Base-by-base conservation (phyloP, 2,113 vertebrate genomes). In the Origma solitaria region DNA sequence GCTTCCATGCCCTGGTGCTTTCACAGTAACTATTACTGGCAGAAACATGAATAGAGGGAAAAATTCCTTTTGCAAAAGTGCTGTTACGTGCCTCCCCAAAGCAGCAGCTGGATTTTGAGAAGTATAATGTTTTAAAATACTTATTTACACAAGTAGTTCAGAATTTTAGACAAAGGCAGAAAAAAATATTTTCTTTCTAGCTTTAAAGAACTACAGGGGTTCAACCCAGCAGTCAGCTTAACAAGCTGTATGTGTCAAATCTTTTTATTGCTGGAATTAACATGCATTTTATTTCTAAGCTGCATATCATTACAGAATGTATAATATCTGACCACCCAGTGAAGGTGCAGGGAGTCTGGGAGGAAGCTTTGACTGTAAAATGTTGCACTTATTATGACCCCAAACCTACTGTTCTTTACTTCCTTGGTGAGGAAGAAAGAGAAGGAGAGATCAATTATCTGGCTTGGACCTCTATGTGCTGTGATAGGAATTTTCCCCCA, bases 211-310 rank as follows among this genome's bases (percentile, higher is more conserved):
- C 78, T n/a, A 73, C 37, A 25, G 69, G 69, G 40, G 28, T 90
- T 92, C 53, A 72, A 60, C 21, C 13, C 42, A 92, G 51, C 82
- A 72, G 51, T 88, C 38, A 65, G 78, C 44, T 70, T 86, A 91
- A 86, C 0, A 8, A 86, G 62, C 49, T 49, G 21, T 30, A 35
- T 42, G 30, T 40, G 57, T 84, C n/a, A n/a, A 82, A 86, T 75
- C n/a, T 49, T 91, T 92, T 91, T 89, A 82, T 40, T 92, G 56
- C 66, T 88, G 71, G 62, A 94, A 85, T 88, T 87, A 72, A 72
- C 27, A 18, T 35, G n/a, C 12, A 56, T 90, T 89, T 91, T 72
- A 85, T 71, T 91, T 92, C 65, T 87, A 69, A 84, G 31, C 51
- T 87, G 61, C 33, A 1, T 38, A 75, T 71, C 56, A 47, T 62